phyloP scores from a whole-genome alignment of 2,888 invertebrate genomes.

The Cephus pulcher region DNA sequence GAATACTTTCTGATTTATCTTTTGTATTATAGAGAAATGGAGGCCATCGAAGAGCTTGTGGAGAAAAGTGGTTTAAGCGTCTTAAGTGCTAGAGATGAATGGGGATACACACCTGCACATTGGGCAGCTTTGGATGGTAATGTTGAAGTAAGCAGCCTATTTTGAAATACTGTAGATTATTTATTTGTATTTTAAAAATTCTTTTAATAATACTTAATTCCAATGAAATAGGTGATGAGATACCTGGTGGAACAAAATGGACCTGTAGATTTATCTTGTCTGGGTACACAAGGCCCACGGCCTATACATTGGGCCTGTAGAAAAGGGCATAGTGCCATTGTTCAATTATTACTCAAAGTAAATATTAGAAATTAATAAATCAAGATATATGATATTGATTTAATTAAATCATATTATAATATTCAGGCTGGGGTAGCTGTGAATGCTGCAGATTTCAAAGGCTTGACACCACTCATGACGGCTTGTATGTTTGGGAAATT shows the following conservation, averaged over 20 bases:
- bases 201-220: neutral
- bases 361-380: constrained; percentile 9
- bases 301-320: constrained; percentile 96
- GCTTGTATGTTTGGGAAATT: constrained; percentile 94
- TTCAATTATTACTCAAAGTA: constrained; percentile 75
- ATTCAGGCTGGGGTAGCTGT: constrained; percentile 85
- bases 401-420: neutral
- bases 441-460: constrained; percentile 91
- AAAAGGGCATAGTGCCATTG: constrained; percentile 91
- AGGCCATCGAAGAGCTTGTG: constrained; percentile 85
- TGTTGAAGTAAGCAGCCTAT: constrained; percentile 71
- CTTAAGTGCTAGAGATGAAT: constrained; percentile 85
- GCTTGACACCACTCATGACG: constrained; percentile 89
- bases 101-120: constrained; percentile 93
- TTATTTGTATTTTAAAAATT: neutral
- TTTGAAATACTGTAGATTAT: neutral
- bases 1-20: too few species aligned
- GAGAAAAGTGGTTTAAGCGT: constrained; percentile 81
- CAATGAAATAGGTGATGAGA: constrained; percentile 73
- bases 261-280: constrained; percentile 86
- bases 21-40: constrained; percentile 75
- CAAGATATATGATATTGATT: neutral
- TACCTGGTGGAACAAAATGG: constrained; percentile 86
- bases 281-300: constrained; percentile 89
- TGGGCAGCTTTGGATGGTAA: constrained; percentile 93